Conservation (phyloP, 2,797 vertebrate genomes). For the Pipistrellus kuhlii region DNA sequence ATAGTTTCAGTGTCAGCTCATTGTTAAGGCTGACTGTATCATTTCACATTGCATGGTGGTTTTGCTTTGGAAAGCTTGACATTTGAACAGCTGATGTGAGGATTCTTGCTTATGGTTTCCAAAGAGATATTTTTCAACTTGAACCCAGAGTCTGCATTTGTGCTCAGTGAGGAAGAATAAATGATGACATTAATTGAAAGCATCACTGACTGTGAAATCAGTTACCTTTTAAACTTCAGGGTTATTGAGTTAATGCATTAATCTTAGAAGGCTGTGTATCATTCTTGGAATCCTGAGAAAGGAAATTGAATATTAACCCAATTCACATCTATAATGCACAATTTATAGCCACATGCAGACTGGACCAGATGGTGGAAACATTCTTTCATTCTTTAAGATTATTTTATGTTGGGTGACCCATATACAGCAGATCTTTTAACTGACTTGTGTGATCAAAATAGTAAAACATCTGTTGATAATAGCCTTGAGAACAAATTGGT, state of each 20-base stretch:
- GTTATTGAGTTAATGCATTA: slow-evolving; percentile 69
- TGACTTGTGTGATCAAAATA: slow-evolving; percentile 60
- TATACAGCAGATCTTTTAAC: slow-evolving; percentile 48
- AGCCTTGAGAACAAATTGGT: slow-evolving; percentile 74
- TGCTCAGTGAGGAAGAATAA: slow-evolving; percentile 14
- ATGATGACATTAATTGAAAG: slow-evolving; percentile 46
- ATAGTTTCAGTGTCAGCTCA: not conserved
- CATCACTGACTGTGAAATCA: slow-evolving; percentile 75
- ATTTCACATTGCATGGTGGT: not conserved
- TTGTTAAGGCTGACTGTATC: not conserved
- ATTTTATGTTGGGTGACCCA: slow-evolving; percentile 58
- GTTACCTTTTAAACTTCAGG: slow-evolving; percentile 71
- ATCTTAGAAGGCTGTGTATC: slow-evolving; percentile 61
- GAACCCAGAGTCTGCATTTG: slow-evolving; percentile 35
- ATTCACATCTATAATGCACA: slow-evolving; percentile 61
- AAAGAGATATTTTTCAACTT: slow-evolving; percentile 33
- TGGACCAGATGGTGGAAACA: slow-evolving; percentile 62
- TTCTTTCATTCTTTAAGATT: slow-evolving; percentile 76
- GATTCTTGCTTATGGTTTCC: slow-evolving; percentile 49
- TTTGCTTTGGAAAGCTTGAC: slow-evolving; percentile 4
- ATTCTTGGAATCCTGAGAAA: slow-evolving; percentile 67
- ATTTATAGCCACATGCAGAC: slow-evolving; percentile 70
- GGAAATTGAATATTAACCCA: slow-evolving; percentile 64
- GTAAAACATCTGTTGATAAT: slow-evolving; percentile 74
- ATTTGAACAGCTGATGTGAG: not conserved